Base-by-base conservation (phyloP, 2,888 invertebrate genomes). In the Lydus trimaculatus region DNA sequence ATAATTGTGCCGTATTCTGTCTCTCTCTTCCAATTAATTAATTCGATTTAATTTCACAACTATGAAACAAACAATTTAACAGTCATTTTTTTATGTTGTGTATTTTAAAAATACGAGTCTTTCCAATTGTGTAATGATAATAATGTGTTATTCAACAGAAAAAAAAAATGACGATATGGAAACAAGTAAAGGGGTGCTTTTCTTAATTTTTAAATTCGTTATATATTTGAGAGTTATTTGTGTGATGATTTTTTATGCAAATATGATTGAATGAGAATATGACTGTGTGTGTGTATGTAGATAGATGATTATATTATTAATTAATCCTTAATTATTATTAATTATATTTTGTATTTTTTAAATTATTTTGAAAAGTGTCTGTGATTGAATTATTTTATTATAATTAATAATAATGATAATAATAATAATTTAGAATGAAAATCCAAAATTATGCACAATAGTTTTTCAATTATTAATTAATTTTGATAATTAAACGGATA, bases 291-390 rank as follows among this genome's bases (percentile, higher is more conserved):
- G 33, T 33, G 33, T 33, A 7, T 33, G 43, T 43, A 79, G 76
- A 78, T 78, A 79, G 75, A 36, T 74, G 3, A 8, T 33, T 15
- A 39, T 39, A 39, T 43, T 48, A 48, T 48, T 20, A 20, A 43
- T 43, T 43, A 43, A 43, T 43, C 43, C 23, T 48, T n/a, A n/a
- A n/a, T n/a, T 23, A 48, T 48, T 36, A 36, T 36, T 48, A 75
- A 75, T 75, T 75, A 68, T 70, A 77, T 76, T 74, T 75, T 76
- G 75, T 80, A 80, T 79, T 75, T 73, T 79, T 83, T 84, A 83
- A 84, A 84, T 83, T 84, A 84, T 84, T 84, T 85, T 84, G 84
- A 84, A 83, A 84, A 84, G 83, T 85, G 83, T 85, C 85, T 85
- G 85, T 85, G 85, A 85, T 85, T 85, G 81, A 84, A 81, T 82